phyloP scores from a whole-genome alignment of 92 coral and sea anemone species.

The Hydrozoanthus gracilis region DNA sequence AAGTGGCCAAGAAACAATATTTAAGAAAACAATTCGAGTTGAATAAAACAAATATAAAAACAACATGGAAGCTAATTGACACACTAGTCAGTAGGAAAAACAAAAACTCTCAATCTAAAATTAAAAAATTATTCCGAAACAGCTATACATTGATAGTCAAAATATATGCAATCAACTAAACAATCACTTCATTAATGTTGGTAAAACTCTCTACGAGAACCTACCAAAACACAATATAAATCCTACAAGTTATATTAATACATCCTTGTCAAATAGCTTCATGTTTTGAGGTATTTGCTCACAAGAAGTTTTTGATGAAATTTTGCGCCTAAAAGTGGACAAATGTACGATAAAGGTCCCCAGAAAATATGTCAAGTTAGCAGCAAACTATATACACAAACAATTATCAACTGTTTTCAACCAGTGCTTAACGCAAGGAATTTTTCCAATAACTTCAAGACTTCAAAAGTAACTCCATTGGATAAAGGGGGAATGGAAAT shows the following conservation, averaged over 20 bases:
- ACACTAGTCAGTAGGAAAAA: constrained; percentile 61
- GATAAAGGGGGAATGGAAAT: neutral
- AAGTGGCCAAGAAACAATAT: neutral
- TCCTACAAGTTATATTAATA: constrained; percentile 38
- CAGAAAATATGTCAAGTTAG: constrained; percentile 2
- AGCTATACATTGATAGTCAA: constrained; percentile 48
- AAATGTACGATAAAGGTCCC: constrained; percentile 48
- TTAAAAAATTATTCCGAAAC: constrained; percentile 52
- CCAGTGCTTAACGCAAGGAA: constrained; percentile 16
- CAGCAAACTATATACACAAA: constrained; percentile 8
- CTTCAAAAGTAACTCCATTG: constrained; percentile 64
- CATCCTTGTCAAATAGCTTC: constrained; percentile 33
- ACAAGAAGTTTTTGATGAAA: constrained; percentile 44
- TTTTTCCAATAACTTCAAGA: constrained; percentile 46
- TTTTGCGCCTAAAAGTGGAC: constrained; percentile 32
- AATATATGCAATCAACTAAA: constrained; percentile 46
- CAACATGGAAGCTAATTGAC: constrained; percentile 62
- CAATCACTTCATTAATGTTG: constrained; percentile 34
- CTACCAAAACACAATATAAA: constrained; percentile 13
- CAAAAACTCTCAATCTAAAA: constrained; percentile 21
- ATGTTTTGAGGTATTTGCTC: constrained; percentile 32
- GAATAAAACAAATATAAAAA: constrained; percentile 55
- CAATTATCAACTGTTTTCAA: constrained; percentile 31
- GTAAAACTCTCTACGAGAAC: constrained; percentile 19
- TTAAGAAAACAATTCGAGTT: constrained; percentile 2